These are phyloP conservation scores for Enteromius argenteus DNA, from an alignment of 2,797 vertebrate species.

Conservation along the genomic window DNA sequence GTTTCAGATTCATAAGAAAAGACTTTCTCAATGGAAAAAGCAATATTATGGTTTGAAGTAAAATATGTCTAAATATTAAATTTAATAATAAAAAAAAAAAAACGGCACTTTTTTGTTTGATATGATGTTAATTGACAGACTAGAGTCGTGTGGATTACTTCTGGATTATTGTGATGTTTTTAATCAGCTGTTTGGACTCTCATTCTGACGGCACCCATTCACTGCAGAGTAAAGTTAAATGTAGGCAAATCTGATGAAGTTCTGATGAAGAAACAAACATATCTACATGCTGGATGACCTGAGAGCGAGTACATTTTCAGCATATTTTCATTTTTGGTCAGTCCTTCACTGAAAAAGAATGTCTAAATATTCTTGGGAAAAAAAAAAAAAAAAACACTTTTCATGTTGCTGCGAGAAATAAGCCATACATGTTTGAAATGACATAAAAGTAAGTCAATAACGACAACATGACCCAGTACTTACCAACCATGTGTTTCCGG, in stretches of 20 bases:
- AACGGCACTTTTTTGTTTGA: neutral
- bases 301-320: neutral
- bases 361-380: neutral
- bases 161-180: neutral
- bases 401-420: neutral
- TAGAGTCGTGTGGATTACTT: neutral
- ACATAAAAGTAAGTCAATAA: neutral
- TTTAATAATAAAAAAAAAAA: no score
- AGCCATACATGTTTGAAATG: neutral
- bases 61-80: no score
- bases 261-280: neutral
- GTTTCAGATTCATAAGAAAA: neutral
- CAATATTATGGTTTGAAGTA: no score
- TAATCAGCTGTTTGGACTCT: neutral
- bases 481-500: slow-evolving; percentile 98
- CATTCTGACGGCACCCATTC: slow-evolving; percentile 1
- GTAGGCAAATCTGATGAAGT: neutral
- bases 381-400: neutral
- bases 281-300: neutral
- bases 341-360: neutral
- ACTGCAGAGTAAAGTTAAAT: neutral
- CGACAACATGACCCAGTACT: slow-evolving; percentile 71
- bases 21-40: no score
- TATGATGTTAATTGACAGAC: neutral
- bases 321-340: neutral